Evolutionary conservation across 1,140 invertebrate genomes (phyloP), one percentile per base, ranked within the genome.

Genomic region (Riptortus pedestris): DNA sequence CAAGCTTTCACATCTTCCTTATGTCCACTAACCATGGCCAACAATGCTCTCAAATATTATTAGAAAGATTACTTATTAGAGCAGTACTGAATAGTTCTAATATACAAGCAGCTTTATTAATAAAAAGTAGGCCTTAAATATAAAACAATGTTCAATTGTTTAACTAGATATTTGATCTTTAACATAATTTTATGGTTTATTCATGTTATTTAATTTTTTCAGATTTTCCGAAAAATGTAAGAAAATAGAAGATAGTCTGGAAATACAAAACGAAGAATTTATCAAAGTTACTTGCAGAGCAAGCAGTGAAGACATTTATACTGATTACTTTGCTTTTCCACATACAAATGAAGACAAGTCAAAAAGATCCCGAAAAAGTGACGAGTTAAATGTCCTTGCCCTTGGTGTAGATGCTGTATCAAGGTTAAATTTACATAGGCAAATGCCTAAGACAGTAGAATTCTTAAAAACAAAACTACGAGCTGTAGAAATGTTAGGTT

Each of bases 341-440:
- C 18, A 4, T 55, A 27, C 24, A 26, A 27, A 16, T 27, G 20
- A 65, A 66, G 11, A 47, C 33, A 20, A 65, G 67, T 1, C 67
- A 11, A 52, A 33, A 24, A 58, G 22, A 11, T n/a, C n/a, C n/a
- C 69, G 60, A 24, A 64, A 59, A 51, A 65, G 16, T 60, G 66
- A 55, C 11, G 48, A 59, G 12, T 45, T 66, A 1, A 67, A 59
- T 48, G 79, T 96, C 0, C 76, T 93, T 18, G 77, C 94, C 9
- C 71, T 94, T 24, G 93, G 91, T 0, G 77, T 83, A 2, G 82
- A 84, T 70, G 78, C 80, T 0, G 75, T 82, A 28, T 84, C 82
- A 2, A 71, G 80, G 22, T 71, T 80, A 22, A 83, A 83, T 71
- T 79, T 81, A 62, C 72, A 76, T 12, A 73, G 82, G 2, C 79